phyloP scores from a whole-genome alignment of 2,797 vertebrate species.

The Sebastes nivosus region DNA sequence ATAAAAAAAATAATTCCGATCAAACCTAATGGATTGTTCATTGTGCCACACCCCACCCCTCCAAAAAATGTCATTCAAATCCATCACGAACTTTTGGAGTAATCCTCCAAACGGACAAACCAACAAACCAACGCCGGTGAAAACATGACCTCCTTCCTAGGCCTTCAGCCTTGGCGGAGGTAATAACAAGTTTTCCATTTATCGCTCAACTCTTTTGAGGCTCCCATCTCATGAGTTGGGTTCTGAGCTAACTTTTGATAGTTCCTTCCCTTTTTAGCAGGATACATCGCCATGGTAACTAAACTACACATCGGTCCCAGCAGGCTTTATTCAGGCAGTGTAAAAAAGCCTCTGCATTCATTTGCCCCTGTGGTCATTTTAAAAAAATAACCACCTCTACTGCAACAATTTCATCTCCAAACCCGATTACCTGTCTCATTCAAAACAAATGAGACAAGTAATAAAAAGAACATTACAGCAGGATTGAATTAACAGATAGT shows the following conservation, averaged over 20 bases:
- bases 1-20: too few species aligned
- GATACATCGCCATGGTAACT: neutral
- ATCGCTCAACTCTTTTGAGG: neutral
- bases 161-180: accelerated
- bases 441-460: slow-evolving; percentile 26
- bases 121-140: too few species aligned
- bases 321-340: neutral
- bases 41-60: too few species aligned
- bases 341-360: neutral
- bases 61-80: too few species aligned
- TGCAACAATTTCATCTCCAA: slow-evolving; percentile 24
- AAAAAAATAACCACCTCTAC: slow-evolving; percentile 29
- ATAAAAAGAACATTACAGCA: neutral
- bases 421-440: slow-evolving; percentile 31
- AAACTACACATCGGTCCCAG: neutral
- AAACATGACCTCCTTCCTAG: too few species aligned
- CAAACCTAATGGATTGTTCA: too few species aligned
- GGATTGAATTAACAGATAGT: neutral
- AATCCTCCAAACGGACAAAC: too few species aligned
- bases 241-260: neutral
- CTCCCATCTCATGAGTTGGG: neutral
- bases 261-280: neutral
- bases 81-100: accelerated
- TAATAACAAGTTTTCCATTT: neutral
- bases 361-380: neutral